These are phyloP conservation scores for Hirtodrosophila duncani DNA, from an alignment of 2,888 invertebrate genomes.

Conservation along the genomic window DNA sequence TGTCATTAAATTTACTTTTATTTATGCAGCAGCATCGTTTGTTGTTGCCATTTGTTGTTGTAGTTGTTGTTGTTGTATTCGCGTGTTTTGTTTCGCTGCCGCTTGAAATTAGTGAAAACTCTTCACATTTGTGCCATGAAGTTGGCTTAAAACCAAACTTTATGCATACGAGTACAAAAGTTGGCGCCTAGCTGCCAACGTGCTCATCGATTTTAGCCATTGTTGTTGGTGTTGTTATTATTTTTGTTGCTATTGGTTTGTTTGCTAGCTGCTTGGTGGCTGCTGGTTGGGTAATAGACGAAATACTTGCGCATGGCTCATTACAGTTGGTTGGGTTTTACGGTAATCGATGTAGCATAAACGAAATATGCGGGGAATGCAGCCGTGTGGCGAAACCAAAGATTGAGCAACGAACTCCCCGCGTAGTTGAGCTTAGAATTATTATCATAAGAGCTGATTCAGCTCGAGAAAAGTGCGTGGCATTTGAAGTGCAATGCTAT, in stretches of 20 bases:
- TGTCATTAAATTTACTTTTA: slow-evolving; percentile 73
- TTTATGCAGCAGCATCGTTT: slow-evolving; percentile 68
- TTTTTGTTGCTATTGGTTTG: slow-evolving; percentile 30
- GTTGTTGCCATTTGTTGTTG: slow-evolving; percentile 41
- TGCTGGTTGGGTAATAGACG: slow-evolving; percentile 62
- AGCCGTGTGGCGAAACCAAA: slow-evolving; percentile 56
- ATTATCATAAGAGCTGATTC: slow-evolving; percentile 1
- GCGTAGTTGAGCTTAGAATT: slow-evolving; percentile 27
- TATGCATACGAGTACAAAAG: slow-evolving; percentile 58
- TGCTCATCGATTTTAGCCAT: slow-evolving; percentile 43
- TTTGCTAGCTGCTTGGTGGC: slow-evolving; percentile 19
- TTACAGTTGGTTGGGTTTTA: slow-evolving; percentile 53
- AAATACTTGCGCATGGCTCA: slow-evolving; percentile 70
- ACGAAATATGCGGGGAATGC: slow-evolving; percentile 53
- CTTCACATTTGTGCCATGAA: slow-evolving; percentile 64
- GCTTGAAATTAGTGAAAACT: slow-evolving; percentile 68
- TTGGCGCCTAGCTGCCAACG: slow-evolving; percentile 48
- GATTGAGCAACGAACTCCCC: slow-evolving; percentile 56
- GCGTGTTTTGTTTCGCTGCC: slow-evolving; percentile 66
- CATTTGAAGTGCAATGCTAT: slow-evolving; percentile 26
- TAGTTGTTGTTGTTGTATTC: slow-evolving; percentile 43
- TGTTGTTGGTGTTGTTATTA: slow-evolving; percentile 15
- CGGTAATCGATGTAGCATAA: slow-evolving; percentile 57
- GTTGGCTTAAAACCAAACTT: slow-evolving; percentile 51
- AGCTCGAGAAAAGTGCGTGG: slow-evolving; percentile 30